Evolutionary conservation across 2,113 vertebrate species (phyloP).

Genomic region (Limnothrissa miodon): DNA sequence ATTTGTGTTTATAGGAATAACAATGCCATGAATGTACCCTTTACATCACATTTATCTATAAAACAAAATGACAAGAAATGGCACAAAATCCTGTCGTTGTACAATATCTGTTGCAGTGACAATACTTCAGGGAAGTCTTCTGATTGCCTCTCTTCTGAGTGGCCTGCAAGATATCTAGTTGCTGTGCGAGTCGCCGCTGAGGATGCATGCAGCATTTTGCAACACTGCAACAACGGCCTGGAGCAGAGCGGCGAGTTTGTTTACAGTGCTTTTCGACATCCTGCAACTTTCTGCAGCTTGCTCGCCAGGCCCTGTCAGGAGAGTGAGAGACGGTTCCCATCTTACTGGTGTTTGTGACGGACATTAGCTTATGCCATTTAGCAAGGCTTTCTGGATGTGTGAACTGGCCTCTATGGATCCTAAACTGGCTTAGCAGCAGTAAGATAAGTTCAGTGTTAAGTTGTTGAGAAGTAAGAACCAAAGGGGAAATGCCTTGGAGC

Average conservation of each 20-base stretch:
- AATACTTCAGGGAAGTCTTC: neutral
- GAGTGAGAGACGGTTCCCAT: conserved; percentile 61
- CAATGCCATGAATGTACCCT: neutral
- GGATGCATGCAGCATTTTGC: conserved; percentile 57
- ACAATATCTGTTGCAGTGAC: neutral
- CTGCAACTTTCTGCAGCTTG: conserved; percentile 59
- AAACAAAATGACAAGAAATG: neutral
- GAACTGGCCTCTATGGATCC: conserved; percentile 63
- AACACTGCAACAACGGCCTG: conserved; percentile 56
- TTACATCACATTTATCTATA: neutral
- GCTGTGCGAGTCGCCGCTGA: conserved; percentile 46
- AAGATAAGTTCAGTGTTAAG: neutral
- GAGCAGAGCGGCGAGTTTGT: conserved; percentile 58
- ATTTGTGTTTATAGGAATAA: neutral
- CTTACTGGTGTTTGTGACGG: conserved; percentile 53
- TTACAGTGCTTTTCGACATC: conserved; percentile 59
- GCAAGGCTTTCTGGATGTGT: conserved; percentile 62
- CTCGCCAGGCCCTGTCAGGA: conserved; percentile 58
- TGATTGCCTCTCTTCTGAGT: neutral
- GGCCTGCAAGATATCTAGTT: conserved; percentile 13
- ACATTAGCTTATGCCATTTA: conserved; percentile 63
- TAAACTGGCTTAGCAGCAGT: conserved; percentile 36
- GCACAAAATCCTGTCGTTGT: neutral
- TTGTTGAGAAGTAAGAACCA: neutral
- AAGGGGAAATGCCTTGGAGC: neutral